Evolutionary conservation across 1,140 invertebrate genomes (phyloP), one percentile per base, ranked within the genome.

Genomic region (Drosophila dunni): DNA sequence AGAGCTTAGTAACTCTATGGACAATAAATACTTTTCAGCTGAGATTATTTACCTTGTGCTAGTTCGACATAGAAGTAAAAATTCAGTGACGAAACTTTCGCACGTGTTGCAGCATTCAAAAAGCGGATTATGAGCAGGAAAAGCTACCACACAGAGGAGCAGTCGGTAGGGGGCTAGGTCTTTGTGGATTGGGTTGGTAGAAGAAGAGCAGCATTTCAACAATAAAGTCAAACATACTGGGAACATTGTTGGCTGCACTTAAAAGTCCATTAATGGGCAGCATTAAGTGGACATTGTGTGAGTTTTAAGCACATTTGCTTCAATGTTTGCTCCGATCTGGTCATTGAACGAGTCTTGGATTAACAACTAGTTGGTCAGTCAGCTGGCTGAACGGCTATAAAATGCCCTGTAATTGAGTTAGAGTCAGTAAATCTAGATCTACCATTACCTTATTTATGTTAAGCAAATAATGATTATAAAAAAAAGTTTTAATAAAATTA

Each of bases 211-310:
- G 53, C 53, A 56, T 56, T 77, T 82, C 63, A 70, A 75, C 79
- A 82, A 78, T 70, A 74, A 84, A 86, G 83, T 82, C 79, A 81
- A 79, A 79, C 77, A 79, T 53, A 72, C 67, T 72, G 61, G 67
- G 73, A 79, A 79, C 79, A 75, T 75, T 82, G 84, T 80, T 88
- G 79, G 79, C 57, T 70, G 80, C 83, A 88, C 84, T 89, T 88
- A 88, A 88, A 89, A 88, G 79, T 88, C 83, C 83, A 89, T 88
- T 88, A 88, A 89, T 88, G 83, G 67, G 48, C 50, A 68, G 83
- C 79, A 88, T 83, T 86, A 86, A 86, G 80, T 83, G 84, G 73
- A 89, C 84, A 88, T 83, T 83, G 69, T 83, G 66, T 62, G 69
- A 73, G 72, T 82, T 88, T 88, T 71, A 68, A 75, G 79, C 79